Evolutionary conservation across 2,113 vertebrate species (phyloP).

Genomic region (Cebidichthys violaceus): DNA sequence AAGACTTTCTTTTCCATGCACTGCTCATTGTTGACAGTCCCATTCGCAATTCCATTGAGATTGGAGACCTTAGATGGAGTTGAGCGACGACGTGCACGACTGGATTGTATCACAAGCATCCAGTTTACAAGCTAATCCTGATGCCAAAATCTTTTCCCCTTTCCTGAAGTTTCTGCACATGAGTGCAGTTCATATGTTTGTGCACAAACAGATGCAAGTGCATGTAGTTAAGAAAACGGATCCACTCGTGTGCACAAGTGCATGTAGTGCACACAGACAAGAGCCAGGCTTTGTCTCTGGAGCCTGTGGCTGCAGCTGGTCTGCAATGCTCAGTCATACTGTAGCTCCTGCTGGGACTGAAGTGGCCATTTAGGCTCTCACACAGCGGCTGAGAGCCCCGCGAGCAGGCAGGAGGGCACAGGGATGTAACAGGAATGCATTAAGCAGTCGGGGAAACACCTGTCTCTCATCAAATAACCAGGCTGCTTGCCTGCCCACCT

Average conservation of each 20-base stretch:
- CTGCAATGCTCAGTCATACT: conserved; percentile 29
- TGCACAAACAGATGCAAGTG: background rate
- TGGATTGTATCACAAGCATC: background rate
- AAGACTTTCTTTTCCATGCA: no score
- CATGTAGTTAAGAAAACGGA: background rate
- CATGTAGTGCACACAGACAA: conserved; percentile 7
- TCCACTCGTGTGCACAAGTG: background rate
- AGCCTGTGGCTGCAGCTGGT: conserved; percentile 56
- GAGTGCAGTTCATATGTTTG: no score
- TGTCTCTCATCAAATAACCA: conserved; percentile 75
- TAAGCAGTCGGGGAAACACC: conserved; percentile 71
- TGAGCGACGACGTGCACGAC: background rate
- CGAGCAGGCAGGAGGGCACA: conserved; percentile 60
- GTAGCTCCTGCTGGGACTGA: conserved; percentile 71
- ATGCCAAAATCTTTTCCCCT: background rate
- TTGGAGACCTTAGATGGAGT: background rate
- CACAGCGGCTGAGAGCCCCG: conserved; percentile 53
- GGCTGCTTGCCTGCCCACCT: conserved; percentile 50
- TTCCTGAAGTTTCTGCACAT: no score
- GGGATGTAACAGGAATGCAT: conserved; percentile 76
- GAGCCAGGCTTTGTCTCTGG: conserved; percentile 28
- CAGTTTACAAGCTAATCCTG: background rate
- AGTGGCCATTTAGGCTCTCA: conserved; percentile 72
- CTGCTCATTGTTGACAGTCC: no score
- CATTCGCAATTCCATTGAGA: no score